Evolutionary conservation across 2,113 vertebrate species (phyloP), one percentile per base, ranked within the genome.

Genomic region (Capreolus pygargus): DNA sequence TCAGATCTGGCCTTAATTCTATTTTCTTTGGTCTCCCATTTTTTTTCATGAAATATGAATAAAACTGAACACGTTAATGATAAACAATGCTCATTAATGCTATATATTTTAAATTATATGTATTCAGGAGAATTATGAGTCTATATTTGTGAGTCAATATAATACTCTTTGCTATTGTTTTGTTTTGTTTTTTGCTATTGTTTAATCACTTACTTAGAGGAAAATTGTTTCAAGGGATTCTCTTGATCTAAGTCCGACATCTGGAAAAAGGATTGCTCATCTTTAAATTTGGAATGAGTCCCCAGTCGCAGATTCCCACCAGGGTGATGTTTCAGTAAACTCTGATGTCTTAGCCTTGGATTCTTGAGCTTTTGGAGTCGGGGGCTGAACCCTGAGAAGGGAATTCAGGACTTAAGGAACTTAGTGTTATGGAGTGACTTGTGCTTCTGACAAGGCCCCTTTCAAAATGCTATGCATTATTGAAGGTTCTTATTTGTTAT

Each of bases 21-120:
- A 74, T 97, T 95, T 93, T 81, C 74, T 97, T 98, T 78, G 33
- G 19, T 95, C 88, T 97, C 89, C 92, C 78, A 7, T 98, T 94
- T 81, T 97, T 97, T 79, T 97, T 96, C 7, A 3, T 91, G 76
- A 86, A 91, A 50, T 25, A 23, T 16, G 92, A 91, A 97, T 91
- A 90, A 98, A 98, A 98, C 82, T 50, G 17, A 94, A 95, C 87
- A 89, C 81, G n/a, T 97, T 96, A 96, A 97, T 89, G 94, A 97
- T 95, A 96, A 96, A 97, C 94, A 96, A 21, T 4, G 82, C 97
- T 76, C 16, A 79, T 87, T 94, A 95, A 54, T 6, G 30, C 84
- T 0, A 14, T 0, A 7, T 90, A 83, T 97, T 97, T 98, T 76
- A 82, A 23, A 81, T 92, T 60, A 54, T 36, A 16, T 83, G 0